Evolutionary conservation across 2,113 vertebrate genomes (phyloP).

Genomic region (Larimichthys polyactis): DNA sequence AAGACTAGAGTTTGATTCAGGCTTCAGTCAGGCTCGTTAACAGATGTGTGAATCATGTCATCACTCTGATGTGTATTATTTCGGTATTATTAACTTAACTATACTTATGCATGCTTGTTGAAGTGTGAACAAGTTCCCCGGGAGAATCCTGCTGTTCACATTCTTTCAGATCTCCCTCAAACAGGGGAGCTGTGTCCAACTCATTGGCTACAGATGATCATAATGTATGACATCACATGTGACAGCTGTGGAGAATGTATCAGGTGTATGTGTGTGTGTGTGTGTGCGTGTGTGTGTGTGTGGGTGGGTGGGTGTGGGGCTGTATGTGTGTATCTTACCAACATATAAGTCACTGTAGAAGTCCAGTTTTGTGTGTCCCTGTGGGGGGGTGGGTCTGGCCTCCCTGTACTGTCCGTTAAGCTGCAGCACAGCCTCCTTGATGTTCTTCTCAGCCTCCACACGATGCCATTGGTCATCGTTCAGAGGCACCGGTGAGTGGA

Average conservation of each 20-base stretch:
- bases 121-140: too few species aligned
- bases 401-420: constrained; percentile 89
- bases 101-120: too few species aligned
- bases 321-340: constrained; percentile 81
- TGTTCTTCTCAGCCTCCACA: constrained; percentile 91
- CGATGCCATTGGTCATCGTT: constrained; percentile 96
- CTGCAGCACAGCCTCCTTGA: constrained; percentile 92
- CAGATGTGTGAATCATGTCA: not conserved
- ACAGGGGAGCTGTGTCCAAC: too few species aligned
- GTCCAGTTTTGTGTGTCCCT: constrained; percentile 90
- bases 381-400: constrained; percentile 82
- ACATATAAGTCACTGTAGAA: constrained; percentile 94
- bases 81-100: too few species aligned
- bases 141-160: too few species aligned
- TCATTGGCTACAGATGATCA: too few species aligned
- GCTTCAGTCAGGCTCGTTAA: not conserved
- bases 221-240: not conserved
- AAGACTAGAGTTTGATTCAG: not conserved
- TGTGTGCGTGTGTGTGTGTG: not conserved
- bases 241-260: not conserved
- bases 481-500: constrained; percentile 85
- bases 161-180: too few species aligned
- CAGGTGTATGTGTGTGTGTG: not conserved
- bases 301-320: not conserved
- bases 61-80: not conserved